phyloP scores from a whole-genome alignment of 2,888 invertebrate genomes.

The Anaspis maculata region DNA sequence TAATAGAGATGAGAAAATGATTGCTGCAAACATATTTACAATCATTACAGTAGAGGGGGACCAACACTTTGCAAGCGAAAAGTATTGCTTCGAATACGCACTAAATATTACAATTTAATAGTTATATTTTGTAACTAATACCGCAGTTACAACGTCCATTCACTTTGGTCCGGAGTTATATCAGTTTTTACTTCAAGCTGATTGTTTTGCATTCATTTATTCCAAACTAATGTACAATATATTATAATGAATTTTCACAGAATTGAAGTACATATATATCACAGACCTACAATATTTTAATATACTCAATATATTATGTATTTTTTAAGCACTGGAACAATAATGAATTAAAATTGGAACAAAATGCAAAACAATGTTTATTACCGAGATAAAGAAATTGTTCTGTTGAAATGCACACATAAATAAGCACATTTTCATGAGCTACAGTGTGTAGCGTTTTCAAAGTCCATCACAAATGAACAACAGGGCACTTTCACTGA shows the following conservation, averaged over 20 bases:
- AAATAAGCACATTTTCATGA: no score
- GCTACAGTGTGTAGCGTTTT: no score
- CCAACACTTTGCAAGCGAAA: slow-evolving; percentile 40
- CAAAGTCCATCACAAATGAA: slow-evolving; percentile 22
- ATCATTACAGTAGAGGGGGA: slow-evolving; percentile 22
- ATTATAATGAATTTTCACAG: slow-evolving; percentile 19
- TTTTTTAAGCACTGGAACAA: no score
- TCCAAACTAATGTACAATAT: slow-evolving; percentile 6
- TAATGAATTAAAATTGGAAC: slow-evolving; percentile 1
- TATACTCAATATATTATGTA: no score
- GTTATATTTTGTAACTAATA: slow-evolving; percentile 18
- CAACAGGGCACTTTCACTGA: slow-evolving; percentile 27
- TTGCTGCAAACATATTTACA: slow-evolving; percentile 1
- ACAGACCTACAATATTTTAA: slow-evolving; percentile 43
- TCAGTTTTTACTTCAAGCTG: slow-evolving; percentile 30
- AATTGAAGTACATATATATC: slow-evolving; percentile 42
- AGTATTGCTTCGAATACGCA: slow-evolving; percentile 43
- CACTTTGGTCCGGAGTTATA: slow-evolving; percentile 40
- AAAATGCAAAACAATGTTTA: not conserved
- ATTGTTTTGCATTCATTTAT: slow-evolving; percentile 31
- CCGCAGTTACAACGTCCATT: slow-evolving; percentile 23
- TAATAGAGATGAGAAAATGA: no score
- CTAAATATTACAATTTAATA: slow-evolving; percentile 32
- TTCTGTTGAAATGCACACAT: no score
- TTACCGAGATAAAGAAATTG: no score